Evolutionary conservation across 2,888 invertebrate genomes (phyloP).

Genomic region (Chrysina gloriosa): DNA sequence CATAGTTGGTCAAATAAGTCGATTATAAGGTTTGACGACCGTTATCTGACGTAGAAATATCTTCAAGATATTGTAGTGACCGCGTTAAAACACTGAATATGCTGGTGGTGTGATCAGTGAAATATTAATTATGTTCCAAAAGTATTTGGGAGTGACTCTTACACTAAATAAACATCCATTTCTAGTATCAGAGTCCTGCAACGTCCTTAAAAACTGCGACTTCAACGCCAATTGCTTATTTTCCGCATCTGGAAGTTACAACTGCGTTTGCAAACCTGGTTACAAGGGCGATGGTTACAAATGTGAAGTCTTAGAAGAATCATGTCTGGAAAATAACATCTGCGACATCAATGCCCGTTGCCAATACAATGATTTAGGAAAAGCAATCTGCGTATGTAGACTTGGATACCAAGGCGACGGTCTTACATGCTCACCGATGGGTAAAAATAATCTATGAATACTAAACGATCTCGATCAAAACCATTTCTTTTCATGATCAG

Average conservation of each 20-base stretch:
- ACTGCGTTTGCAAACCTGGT: slow-evolving; percentile 67
- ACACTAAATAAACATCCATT: no score
- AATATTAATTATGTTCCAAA: no score
- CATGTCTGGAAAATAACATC: slow-evolving; percentile 66
- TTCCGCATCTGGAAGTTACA: slow-evolving; percentile 85
- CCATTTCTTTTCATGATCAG: slow-evolving; percentile 44
- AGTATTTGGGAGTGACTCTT: no score
- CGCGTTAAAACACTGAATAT: no score
- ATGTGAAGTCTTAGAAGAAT: slow-evolving; percentile 65
- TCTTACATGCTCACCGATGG: slow-evolving; percentile 61
- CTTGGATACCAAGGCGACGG: slow-evolving; percentile 68
- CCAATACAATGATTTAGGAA: slow-evolving; percentile 63
- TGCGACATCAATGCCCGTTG: slow-evolving; percentile 75
- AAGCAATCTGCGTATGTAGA: slow-evolving; percentile 65
- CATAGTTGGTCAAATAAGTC: no score
- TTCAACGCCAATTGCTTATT: slow-evolving; percentile 80
- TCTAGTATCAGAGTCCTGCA: slow-evolving; percentile 73
- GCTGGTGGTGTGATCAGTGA: no score
- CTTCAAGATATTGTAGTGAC: no score
- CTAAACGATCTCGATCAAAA: background rate
- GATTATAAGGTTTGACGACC: no score
- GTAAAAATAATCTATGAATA: slow-evolving; percentile 13
- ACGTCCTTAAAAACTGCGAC: slow-evolving; percentile 83
- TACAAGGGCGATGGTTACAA: slow-evolving; percentile 68
- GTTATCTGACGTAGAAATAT: no score